Base-by-base conservation (phyloP, 2,797 vertebrate genomes). In the Hephaestus fuliginosus region DNA sequence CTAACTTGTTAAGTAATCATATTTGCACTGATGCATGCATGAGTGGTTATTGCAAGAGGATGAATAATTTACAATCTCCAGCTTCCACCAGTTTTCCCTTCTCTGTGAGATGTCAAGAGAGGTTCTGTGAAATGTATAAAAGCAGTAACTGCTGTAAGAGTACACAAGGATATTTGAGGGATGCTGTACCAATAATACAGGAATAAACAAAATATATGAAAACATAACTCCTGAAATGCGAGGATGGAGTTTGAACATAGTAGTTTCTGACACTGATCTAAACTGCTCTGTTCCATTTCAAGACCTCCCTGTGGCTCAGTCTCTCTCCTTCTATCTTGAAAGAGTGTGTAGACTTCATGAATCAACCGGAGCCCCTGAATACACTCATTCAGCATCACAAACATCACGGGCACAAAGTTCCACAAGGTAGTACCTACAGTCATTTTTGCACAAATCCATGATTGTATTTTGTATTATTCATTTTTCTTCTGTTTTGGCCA, bases 281-380 rank as follows among this genome's bases (percentile, higher is more conserved):
- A 57, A 13, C 0, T 73, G 25, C 53, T 78, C 12, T 61, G 3
- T 39, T 55, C 10, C 9, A n/a, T 69, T 73, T 67, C 10, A 9
- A 80, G 82, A 79, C 82, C 17, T 81, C 74, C 3, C 43, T 74
- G 9, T 74, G 78, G 74, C 84, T 90, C 39, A 75, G 76, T 48
- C 69, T 80, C n/a, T 80, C 75, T n/a, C 64, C 68, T 14, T 60
- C 81, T n/a, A 18, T 89, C 52, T 72, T 86, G 20, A 89, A 87
- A 56, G 85, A 85, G 49, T 90, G 80, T 82, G 70, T 67, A 2
- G 83, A 81, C 49, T 70, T 87, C 46, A 64, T 83, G 55, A 85
- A 68, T 72, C 62, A 85, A 64, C 82, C 82, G 25, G 66, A 85
- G 30, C 74, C 77, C 41, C 57, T 88, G 22, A 79, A 64, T 28